Base-by-base conservation (phyloP, 2,888 invertebrate genomes). In the Ischnus inquisitorius region DNA sequence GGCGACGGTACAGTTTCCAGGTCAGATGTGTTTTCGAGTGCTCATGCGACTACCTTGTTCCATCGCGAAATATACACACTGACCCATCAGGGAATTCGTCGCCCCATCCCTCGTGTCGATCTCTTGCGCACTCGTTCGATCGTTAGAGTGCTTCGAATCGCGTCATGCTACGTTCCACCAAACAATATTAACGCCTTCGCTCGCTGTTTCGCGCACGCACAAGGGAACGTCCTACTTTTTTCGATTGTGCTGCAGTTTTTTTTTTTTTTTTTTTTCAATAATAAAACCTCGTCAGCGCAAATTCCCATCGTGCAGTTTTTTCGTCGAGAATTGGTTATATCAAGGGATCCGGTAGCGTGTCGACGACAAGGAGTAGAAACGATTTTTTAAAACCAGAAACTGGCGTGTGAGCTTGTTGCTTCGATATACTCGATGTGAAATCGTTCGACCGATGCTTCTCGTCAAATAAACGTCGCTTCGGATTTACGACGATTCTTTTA, bases 131-230 rank as follows among this genome's bases (percentile, higher is more conserved):
- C 41, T 5, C 48, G 28, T 16, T 46, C 72, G 78, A 14, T 19
- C 22, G 77, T 28, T 74, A 72, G 41, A 43, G 28, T 28, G n/a
- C 16, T 43, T 6, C 48, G 48, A 64, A 64, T 64, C 64, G 41
- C 54, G 64, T 41, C 46, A 65, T 77, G 22, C 39, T 39, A 46
- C 34, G 34, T 76, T 67, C 25, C 16, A 28, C 25, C 34, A 41
- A 65, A 62, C 43, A 14, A 46, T 39, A 43, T 51, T 22, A 62
- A 62, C 43, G 64, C 46, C 34, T 22, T 75, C 46, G 28, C 43
- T 75, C 54, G 39, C 62, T 75, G 43, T 75, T 46, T 62, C 43
- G 60, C 39, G 19, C 25, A n/a, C 57, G 28, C 25, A n/a, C 25
- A 28, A 25, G 57, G 34, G 22, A 48, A 25, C 8, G n/a, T 28